Conservation (phyloP, 2,888 invertebrate species). For the Torymus texanus region DNA sequence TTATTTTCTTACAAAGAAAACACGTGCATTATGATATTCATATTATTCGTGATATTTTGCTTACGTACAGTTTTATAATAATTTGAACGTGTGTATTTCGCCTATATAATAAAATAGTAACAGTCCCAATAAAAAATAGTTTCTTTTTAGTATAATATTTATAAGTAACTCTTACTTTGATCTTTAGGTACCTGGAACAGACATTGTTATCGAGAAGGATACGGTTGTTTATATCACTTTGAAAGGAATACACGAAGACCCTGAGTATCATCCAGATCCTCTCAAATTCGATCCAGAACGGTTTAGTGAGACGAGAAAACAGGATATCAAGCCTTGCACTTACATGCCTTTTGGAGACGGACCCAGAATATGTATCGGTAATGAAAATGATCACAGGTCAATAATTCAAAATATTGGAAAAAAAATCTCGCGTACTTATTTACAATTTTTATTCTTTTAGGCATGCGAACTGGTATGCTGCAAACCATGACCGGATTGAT, state of each 20-base stretch:
- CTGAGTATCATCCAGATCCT: conserved; percentile 62
- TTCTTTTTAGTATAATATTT: no score
- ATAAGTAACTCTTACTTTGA: no score
- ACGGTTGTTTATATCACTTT: conserved; percentile 63
- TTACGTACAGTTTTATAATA: no score
- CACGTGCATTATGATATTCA: no score
- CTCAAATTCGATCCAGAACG: conserved; percentile 66
- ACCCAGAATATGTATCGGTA: conserved; percentile 66
- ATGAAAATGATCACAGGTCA: background rate
- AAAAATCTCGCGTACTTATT: no score
- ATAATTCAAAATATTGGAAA: no score
- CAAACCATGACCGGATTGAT: conserved; percentile 64
- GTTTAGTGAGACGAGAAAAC: conserved; percentile 66
- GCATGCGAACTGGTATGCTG: conserved; percentile 62
- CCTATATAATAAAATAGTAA: no score
- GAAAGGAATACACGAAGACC: conserved; percentile 64
- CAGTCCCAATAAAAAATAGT: no score
- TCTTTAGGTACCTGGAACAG: conserved; percentile 64
- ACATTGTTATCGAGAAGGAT: conserved; percentile 65
- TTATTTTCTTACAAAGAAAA: no score
- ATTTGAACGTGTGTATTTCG: no score
- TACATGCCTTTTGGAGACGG: conserved; percentile 69
- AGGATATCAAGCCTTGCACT: conserved; percentile 61
- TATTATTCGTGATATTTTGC: no score
- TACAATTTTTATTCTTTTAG: conserved; percentile 55